Evolutionary conservation across 92 coral and sea anemone species (phyloP).

Genomic region (Phenganax subtilis): DNA sequence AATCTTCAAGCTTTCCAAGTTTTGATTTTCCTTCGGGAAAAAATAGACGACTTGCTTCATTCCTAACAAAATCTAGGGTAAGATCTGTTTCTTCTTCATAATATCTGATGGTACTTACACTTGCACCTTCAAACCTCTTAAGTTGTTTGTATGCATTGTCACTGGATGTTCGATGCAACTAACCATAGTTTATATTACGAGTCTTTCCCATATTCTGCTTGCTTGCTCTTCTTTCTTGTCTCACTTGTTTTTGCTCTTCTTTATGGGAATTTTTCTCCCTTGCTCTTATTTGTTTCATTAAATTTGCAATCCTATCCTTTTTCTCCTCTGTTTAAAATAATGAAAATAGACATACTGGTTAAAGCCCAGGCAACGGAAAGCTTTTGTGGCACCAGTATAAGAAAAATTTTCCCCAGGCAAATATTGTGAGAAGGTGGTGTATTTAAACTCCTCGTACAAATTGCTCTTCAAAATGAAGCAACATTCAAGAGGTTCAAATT

Average conservation of each 20-base stretch:
- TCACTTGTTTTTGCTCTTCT: neutral
- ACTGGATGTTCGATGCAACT: constrained; percentile 15
- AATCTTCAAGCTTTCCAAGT: constrained; percentile 32
- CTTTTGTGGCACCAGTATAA: no score
- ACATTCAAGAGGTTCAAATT: no score
- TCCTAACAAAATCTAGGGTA: constrained; percentile 6
- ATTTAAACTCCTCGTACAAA: neutral
- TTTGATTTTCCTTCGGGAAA: constrained; percentile 54
- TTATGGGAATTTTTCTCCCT: constrained; percentile 2
- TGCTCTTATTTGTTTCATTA: constrained; percentile 14
- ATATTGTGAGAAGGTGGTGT: neutral
- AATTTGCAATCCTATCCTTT: constrained; percentile 13
- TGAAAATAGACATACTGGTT: neutral
- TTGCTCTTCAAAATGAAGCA: no score
- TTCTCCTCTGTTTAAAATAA: neutral
- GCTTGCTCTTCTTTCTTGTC: neutral
- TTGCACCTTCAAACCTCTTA: constrained; percentile 7
- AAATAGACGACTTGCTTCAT: constrained; percentile 35
- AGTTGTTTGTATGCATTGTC: constrained; percentile 15
- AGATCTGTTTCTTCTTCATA: neutral
- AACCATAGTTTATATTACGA: constrained; percentile 12
- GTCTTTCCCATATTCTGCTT: constrained; percentile 2
- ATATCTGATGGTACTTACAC: constrained; percentile 1
- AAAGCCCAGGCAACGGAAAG: neutral
- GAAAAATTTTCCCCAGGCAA: neutral